Evolutionary conservation across 2,888 invertebrate genomes (phyloP).

Genomic region (Cheiracanthium punctorium): DNA sequence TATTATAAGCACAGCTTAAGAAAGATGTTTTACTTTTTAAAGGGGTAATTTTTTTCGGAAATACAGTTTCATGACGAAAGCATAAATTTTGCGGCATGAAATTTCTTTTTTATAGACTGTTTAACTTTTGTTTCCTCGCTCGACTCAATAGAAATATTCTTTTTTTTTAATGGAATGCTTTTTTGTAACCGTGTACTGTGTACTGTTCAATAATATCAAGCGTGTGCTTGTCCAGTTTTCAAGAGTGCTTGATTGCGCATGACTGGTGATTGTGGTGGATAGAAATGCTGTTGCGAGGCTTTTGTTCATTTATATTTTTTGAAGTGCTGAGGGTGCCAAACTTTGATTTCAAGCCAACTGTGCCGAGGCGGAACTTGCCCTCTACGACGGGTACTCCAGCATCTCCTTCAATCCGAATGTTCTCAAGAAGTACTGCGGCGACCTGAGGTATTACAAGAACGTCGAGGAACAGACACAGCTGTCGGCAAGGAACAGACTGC

Average conservation of each 20-base stretch:
- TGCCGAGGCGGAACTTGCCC: constrained; percentile 76
- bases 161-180: too few species aligned
- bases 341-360: constrained; percentile 75
- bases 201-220: too few species aligned
- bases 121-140: too few species aligned
- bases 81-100: too few species aligned
- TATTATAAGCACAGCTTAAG: too few species aligned
- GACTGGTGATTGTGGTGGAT: background rate
- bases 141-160: too few species aligned
- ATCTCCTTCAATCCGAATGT: constrained; percentile 71
- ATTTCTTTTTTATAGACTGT: too few species aligned
- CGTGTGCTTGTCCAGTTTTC: background rate
- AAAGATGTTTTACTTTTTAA: too few species aligned
- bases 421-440: constrained; percentile 76
- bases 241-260: background rate
- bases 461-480: constrained; percentile 77
- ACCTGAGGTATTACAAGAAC: constrained; percentile 77
- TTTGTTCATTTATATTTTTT: constrained; percentile 36
- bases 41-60: too few species aligned
- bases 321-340: constrained; percentile 25
- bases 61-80: too few species aligned
- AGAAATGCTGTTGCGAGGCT: constrained; percentile 32
- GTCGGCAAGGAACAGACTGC: constrained; percentile 76
- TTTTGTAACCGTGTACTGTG: too few species aligned
- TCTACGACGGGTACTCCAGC: constrained; percentile 76